phyloP scores from a whole-genome alignment of 2,888 invertebrate species.

The Oxystoma pomonae region DNA sequence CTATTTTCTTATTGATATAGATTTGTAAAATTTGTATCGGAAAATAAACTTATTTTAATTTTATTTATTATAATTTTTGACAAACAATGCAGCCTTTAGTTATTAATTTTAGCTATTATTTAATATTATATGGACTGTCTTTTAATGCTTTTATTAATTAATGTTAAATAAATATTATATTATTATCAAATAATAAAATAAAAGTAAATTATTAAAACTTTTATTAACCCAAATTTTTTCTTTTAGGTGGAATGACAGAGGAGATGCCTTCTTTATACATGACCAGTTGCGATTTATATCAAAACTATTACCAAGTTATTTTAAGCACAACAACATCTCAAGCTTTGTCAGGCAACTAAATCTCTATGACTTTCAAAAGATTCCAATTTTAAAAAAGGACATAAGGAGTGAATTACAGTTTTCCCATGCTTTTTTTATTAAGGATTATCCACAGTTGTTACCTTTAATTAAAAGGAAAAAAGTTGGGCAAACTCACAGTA shows the following conservation, averaged over 20 bases:
- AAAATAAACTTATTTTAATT: no score
- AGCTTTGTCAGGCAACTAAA: constrained; percentile 95
- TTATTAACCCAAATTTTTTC: no score
- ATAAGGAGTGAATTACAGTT: constrained; percentile 72
- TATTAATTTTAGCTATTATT: no score
- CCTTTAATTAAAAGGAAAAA: constrained; percentile 73
- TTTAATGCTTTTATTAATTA: no score
- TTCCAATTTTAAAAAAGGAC: constrained; percentile 80
- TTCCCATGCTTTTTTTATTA: constrained; percentile 84
- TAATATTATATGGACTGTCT: no score
- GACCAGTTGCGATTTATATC: constrained; percentile 88
- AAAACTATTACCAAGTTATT: constrained; percentile 86
- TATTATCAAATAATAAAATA: no score
- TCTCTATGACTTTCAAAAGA: constrained; percentile 97
- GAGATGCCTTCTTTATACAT: constrained; percentile 86
- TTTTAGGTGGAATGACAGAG: constrained; percentile 46
- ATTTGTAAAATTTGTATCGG: no score
- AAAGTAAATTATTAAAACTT: no score
- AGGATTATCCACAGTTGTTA: constrained; percentile 75
- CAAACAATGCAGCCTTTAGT: no score
- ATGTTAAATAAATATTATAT: no score
- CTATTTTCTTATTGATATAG: no score
- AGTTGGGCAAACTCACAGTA: neutral
- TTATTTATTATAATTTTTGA: no score
- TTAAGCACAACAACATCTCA: constrained; percentile 97